These are phyloP conservation scores for Mirza zaza DNA, from an alignment of 2,113 vertebrate species.

Conservation along the genomic window DNA sequence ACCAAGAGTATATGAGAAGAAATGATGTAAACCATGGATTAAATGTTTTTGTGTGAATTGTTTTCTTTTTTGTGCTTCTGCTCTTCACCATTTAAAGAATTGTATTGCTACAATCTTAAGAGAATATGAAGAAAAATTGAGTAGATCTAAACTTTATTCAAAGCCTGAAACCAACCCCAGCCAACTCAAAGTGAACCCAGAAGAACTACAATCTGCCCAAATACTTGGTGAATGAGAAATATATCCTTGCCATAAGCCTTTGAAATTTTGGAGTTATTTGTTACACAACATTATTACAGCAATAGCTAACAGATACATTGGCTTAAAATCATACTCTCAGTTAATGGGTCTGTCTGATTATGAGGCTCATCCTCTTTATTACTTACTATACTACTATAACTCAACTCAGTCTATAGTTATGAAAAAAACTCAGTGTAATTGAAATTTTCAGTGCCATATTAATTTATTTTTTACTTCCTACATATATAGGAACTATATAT, in stretches of 20 bases:
- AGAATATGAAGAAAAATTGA: neutral
- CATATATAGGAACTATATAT: neutral
- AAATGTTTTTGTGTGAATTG: neutral
- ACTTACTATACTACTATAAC: neutral
- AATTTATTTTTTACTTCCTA: neutral
- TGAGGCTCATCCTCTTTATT: neutral
- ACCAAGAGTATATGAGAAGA: neutral
- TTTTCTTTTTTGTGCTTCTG: slow-evolving; percentile 8
- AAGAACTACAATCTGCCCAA: neutral
- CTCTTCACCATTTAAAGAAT: neutral
- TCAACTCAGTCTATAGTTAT: neutral
- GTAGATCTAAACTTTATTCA: neutral
- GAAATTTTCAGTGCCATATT: neutral
- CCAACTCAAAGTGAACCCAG: neutral
- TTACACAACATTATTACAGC: neutral
- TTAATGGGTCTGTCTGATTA: neutral
- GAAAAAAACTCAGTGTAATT: neutral
- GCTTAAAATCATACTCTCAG: neutral
- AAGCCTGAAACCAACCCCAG: neutral
- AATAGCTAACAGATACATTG: neutral
- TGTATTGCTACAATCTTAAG: neutral
- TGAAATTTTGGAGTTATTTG: neutral
- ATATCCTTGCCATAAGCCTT: neutral
- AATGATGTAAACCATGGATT: neutral
- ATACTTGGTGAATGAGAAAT: neutral